These are phyloP conservation scores for Hypena proboscidalis DNA, from an alignment of 2,888 invertebrate genomes.

Conservation along the genomic window DNA sequence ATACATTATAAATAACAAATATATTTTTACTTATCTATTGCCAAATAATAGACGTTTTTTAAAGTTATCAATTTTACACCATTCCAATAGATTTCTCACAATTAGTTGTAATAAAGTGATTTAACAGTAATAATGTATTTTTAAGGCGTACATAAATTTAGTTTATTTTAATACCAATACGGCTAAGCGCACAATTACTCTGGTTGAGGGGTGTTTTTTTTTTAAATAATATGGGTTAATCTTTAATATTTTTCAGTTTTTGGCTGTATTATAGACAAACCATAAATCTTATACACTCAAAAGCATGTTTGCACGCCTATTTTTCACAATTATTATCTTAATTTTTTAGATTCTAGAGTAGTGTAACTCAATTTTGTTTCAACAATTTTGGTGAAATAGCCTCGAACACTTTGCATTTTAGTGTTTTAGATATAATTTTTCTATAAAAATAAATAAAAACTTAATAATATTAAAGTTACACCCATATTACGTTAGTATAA, in stretches of 20 bases:
- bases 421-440: too few species aligned
- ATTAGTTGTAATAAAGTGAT: conserved; percentile 43
- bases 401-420: too few species aligned
- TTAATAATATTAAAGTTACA: too few species aligned
- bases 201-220: not conserved
- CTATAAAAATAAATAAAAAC: too few species aligned
- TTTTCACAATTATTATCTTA: too few species aligned
- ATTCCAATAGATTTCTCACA: conserved; percentile 27
- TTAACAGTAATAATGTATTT: conserved; percentile 46
- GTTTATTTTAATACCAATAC: conserved; percentile 41
- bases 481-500: too few species aligned
- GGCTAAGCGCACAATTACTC: conserved; percentile 34
- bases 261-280: too few species aligned
- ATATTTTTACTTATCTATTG: conserved; percentile 7
- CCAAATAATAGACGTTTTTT: conserved; percentile 16
- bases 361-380: too few species aligned
- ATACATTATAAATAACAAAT: not conserved
- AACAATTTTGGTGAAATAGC: too few species aligned
- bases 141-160: conserved; percentile 62
- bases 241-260: not conserved
- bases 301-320: too few species aligned
- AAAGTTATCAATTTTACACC: conserved; percentile 22
- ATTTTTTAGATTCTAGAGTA: too few species aligned
- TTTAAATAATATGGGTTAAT: not conserved
- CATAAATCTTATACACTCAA: too few species aligned